Evolutionary conservation across 2,113 vertebrate species (phyloP), one percentile per base, ranked within the genome.

Genomic region (Heterotilapia buettikoferi): DNA sequence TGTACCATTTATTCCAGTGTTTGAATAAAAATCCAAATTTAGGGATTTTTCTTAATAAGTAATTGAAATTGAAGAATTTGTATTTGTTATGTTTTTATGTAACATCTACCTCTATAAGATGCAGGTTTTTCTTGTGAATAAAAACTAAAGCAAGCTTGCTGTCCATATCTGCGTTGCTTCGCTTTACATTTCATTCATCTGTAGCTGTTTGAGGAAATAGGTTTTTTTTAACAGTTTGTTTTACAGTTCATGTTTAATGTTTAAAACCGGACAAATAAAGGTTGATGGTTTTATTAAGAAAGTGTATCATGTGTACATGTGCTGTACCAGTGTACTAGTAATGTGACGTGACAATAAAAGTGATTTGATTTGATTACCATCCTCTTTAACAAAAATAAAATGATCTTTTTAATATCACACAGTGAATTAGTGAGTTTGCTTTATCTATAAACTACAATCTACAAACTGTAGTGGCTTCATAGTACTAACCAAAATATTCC

Each of bases 391-490:
- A 19, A 63, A 63, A 63, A 2, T 33, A 11, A 63, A 63, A 63
- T 63, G 16, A 59, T 0, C 0, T 31, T 61, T 54, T 63, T 63
- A 33, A 36, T 1, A 63, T 63, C 31, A 63, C 59, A 5, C 59
- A 63, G 2, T 19, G 59, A 63, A 0, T 11, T 33, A 0, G 59
- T 19, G 57, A 33, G 0, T 33, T 19, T 63, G 16, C 6, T 63
- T 63, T 0, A 63, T 63, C 57, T 18, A 0, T 61, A 61, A 33
- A 61, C 59, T 0, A 63, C 31, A 63, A 7, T 7, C 59, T 36
- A 36, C 59, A 1, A 5, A 7, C 59, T 63, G 1, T 4, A 1
- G 16, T 2, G 59, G 31, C 9, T 63, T 63, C 0, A 33, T 36
- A 63, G 33, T 9, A 11, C 38, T 40, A 11, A 63, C 59, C 9